phyloP scores from a whole-genome alignment of 2,113 vertebrate genomes.

The Sceloporus tristichus region DNA sequence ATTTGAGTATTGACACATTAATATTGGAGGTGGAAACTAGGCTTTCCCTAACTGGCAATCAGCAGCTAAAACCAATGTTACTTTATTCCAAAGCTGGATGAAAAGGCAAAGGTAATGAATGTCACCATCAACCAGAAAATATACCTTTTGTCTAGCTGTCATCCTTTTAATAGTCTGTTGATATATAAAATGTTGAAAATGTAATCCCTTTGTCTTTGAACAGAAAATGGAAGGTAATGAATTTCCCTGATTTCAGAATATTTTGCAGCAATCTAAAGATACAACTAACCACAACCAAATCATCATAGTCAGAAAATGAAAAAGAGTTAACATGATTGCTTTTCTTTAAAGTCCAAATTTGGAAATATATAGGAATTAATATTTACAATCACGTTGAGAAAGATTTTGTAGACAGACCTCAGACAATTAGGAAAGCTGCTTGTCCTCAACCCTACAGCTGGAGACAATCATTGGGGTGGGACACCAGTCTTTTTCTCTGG shows the following conservation, averaged over 20 bases:
- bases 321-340: background rate
- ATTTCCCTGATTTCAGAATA: background rate
- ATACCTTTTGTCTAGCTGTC: background rate
- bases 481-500: background rate
- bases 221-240: slow-evolving; percentile 11
- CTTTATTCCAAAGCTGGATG: slow-evolving; percentile 13
- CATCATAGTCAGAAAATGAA: background rate
- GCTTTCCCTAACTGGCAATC: slow-evolving; percentile 42
- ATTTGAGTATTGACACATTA: slow-evolving; percentile 67
- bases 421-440: background rate
- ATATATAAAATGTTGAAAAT: slow-evolving; percentile 17
- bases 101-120: slow-evolving; percentile 15
- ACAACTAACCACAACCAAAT: background rate
- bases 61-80: slow-evolving; percentile 42
- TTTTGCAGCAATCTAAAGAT: slow-evolving; percentile 13
- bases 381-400: background rate
- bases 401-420: background rate
- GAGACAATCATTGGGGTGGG: background rate
- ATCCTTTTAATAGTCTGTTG: background rate
- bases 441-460: background rate
- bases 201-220: slow-evolving; percentile 21
- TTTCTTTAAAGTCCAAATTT: slow-evolving; percentile 17
- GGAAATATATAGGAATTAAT: slow-evolving; percentile 16
- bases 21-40: slow-evolving; percentile 57
- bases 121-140: slow-evolving; percentile 25